These are phyloP conservation scores for Carassius gibelio DNA, from an alignment of 2,113 vertebrate species.

Conservation along the genomic window DNA sequence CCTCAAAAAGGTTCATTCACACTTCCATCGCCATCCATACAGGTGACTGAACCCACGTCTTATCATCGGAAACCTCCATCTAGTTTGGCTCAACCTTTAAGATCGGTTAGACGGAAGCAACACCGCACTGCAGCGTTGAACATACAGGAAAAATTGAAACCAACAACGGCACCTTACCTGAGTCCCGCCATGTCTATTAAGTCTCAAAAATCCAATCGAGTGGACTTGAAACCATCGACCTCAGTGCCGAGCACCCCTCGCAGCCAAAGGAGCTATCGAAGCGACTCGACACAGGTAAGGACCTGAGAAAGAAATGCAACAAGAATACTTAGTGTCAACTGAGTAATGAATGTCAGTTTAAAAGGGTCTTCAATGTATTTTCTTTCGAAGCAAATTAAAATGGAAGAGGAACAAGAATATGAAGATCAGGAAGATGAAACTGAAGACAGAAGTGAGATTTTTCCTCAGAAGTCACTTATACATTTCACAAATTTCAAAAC, in stretches of 20 bases:
- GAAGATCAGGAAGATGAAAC: constrained; percentile 51
- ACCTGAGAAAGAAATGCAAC: background rate
- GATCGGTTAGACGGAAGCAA: background rate
- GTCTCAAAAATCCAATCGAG: constrained; percentile 37
- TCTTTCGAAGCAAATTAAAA: constrained; percentile 52
- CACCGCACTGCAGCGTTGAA: background rate
- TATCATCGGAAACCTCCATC: background rate
- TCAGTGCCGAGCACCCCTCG: background rate
- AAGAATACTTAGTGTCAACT: background rate
- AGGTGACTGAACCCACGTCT: constrained; percentile 32
- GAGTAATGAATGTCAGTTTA: background rate
- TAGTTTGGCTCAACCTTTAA: background rate
- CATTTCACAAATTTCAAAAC: background rate
- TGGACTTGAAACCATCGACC: background rate
- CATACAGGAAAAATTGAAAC: constrained; percentile 20
- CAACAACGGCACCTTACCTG: background rate
- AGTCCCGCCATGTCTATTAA: constrained; percentile 25
- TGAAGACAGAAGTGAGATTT: constrained; percentile 52
- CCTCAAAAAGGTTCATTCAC: background rate
- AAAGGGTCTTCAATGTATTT: background rate
- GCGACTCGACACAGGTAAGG: background rate
- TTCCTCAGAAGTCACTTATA: background rate
- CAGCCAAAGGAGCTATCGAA: background rate
- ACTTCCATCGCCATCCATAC: constrained; percentile 48
- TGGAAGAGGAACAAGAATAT: constrained; percentile 56